A percentile compares a stretch with the other conserved stretches of the same genome.
Evolutionary conservation across 92 coral and sea anemone genomes (phyloP).

Genomic region (Blastomussa wellsi): DNA sequence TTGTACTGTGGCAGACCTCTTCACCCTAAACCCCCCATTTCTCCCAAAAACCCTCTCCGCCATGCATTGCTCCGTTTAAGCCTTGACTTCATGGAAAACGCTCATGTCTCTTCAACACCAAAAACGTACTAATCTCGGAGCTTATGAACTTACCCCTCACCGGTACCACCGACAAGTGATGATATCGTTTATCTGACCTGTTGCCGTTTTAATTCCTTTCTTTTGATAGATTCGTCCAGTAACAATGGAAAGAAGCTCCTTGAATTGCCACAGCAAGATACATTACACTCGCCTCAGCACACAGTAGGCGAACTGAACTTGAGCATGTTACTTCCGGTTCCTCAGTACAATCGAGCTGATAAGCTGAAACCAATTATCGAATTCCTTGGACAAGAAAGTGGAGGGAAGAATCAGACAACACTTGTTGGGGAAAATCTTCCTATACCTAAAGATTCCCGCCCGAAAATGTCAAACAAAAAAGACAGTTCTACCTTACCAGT

Average conservation of each 20-base stretch:
- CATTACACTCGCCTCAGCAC: background rate
- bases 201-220: background rate
- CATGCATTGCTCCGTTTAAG: background rate
- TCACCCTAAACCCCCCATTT: background rate
- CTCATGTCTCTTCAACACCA: background rate
- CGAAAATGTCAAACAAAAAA: background rate
- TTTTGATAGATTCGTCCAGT: background rate
- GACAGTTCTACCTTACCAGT: background rate
- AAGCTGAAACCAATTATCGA: slow-evolving; percentile 37
- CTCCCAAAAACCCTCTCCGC: background rate
- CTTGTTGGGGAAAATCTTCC: slow-evolving; percentile 25
- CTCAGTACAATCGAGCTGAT: slow-evolving; percentile 28
- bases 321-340: slow-evolving; percentile 49
- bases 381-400: slow-evolving; percentile 27
- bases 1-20: background rate
- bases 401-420: slow-evolving; percentile 12
- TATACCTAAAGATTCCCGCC: slow-evolving; percentile 34
- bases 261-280: slow-evolving; percentile 9
- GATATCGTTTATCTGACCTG: background rate
- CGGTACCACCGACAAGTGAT: background rate
- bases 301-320: slow-evolving; percentile 26
- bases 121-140: no score
- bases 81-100: background rate
- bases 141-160: background rate
- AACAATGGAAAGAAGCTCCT: background rate